Conservation (phyloP, 2,113 vertebrate species). For the Tor tambroides region DNA sequence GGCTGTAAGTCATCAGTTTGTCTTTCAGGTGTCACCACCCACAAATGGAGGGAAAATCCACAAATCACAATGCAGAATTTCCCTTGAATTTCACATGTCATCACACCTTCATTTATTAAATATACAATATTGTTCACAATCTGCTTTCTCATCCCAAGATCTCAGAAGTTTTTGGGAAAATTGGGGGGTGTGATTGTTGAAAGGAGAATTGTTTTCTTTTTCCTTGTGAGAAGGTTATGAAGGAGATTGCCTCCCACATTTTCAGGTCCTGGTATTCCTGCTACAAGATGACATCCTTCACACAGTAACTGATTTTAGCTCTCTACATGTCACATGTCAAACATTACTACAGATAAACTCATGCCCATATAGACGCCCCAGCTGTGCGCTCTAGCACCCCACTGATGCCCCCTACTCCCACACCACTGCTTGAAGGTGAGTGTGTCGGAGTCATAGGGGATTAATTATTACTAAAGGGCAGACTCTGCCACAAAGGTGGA, state of each 20-base stretch:
- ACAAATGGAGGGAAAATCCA: background rate
- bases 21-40: constrained; percentile 3
- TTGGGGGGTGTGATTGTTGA: background rate
- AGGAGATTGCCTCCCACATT: constrained; percentile 78
- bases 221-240: constrained; percentile 54
- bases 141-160: background rate
- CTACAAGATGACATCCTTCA: constrained; percentile 46
- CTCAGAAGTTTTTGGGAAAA: background rate
- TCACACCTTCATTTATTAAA: background rate
- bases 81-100: background rate
- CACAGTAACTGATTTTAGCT: constrained; percentile 13
- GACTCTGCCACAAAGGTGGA: constrained; percentile 53
- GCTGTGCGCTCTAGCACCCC: background rate
- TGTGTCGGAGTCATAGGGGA: constrained; percentile 58
- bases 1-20: background rate
- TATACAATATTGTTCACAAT: background rate
- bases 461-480: constrained; percentile 77
- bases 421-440: constrained; percentile 38
- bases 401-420: constrained; percentile 31
- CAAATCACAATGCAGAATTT: background rate
- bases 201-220: constrained; percentile 42
- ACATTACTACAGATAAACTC: constrained; percentile 71
- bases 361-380: constrained; percentile 52
- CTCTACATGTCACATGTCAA: constrained; percentile 52
- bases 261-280: constrained; percentile 74